Evolutionary conservation across 2,888 invertebrate species (phyloP), one percentile per base, ranked within the genome.

Genomic region (Rambutsinella grinnellia): DNA sequence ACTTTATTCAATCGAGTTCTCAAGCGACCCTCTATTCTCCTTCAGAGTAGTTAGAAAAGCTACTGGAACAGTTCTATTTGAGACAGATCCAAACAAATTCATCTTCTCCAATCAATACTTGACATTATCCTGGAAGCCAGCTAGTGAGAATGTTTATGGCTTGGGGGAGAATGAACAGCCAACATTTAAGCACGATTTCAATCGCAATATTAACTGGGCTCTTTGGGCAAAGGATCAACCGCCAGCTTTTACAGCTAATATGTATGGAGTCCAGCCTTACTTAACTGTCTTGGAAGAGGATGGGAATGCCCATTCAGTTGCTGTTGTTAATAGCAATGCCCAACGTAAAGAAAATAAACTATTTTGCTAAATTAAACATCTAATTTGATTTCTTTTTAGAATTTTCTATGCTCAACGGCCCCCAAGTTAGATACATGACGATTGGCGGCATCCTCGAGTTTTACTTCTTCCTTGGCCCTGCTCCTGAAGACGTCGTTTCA

Each of bases 211-310:
- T 1, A 80, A 71, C 3, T 82, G 61, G 47, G 26, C 63, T 0
- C 54, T 83, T 2, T 83, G 72, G 65, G 75, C 51, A 15, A 49
- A 76, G 3, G 83, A 81, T 66, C 77, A 80, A 24, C 67, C 79
- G n/a, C 82, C 83, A 65, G 44, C 74, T 70, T 66, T 61, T 26
- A 66, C 61, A 21, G 70, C 58, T 1, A 94, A 93, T 86, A 87
- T 93, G 24, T 95, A 94, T 85, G 94, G 95, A 15, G 90, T 91
- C 5, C 95, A 95, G 85, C 94, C 95, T 0, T 94, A 95, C 87
- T 94, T 93, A 86, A 86, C 94, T 85, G 89, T 90, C 0, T 87
- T 94, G 82, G 94, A 94, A 85, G 88, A 90, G 26, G 89, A 90
- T 66, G 91, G 91, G 10, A 90, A 89, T 26, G 90, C 91, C 75